Conservation (phyloP, 2,888 invertebrate species). For the Caradrina clavipalpis region DNA sequence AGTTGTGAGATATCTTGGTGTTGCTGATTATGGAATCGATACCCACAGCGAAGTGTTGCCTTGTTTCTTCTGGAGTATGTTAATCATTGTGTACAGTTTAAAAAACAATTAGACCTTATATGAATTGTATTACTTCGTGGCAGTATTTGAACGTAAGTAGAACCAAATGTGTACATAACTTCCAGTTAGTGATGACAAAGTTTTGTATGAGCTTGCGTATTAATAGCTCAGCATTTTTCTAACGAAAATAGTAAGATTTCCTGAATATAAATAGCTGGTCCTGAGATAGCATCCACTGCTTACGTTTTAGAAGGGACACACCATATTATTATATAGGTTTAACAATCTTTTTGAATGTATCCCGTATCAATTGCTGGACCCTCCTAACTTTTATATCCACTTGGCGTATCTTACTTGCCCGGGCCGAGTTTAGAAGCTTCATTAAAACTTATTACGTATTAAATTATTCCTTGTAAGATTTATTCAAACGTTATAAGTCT, state of each 20-base stretch:
- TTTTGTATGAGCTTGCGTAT: slow-evolving; percentile 31
- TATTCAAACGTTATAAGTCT: slow-evolving; percentile 62
- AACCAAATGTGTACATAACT: slow-evolving; percentile 25
- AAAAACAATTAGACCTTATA: slow-evolving; percentile 50
- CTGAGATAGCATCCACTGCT: slow-evolving; percentile 44
- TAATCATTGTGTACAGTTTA: slow-evolving; percentile 61
- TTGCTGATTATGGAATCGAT: slow-evolving; percentile 71
- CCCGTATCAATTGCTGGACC: slow-evolving; percentile 62
- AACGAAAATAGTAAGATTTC: slow-evolving; percentile 42
- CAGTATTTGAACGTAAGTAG: slow-evolving; percentile 58
- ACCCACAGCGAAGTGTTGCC: slow-evolving; percentile 62
- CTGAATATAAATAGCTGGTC: slow-evolving; percentile 50
- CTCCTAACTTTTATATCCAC: slow-evolving; percentile 62
- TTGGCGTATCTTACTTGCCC: slow-evolving; percentile 59
- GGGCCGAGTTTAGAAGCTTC: slow-evolving; percentile 58
- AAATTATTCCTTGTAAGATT: slow-evolving; percentile 66
- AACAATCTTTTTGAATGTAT: slow-evolving; percentile 57
- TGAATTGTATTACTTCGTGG: slow-evolving; percentile 52
- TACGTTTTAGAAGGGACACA: slow-evolving; percentile 47
- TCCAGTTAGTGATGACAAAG: background rate
- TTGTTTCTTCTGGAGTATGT: slow-evolving; percentile 55
- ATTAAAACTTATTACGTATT: slow-evolving; percentile 68
- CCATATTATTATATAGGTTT: slow-evolving; percentile 47
- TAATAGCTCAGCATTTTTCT: slow-evolving; percentile 42
- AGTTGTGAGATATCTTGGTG: slow-evolving; percentile 62